Base-by-base conservation (phyloP, 2,888 invertebrate species). In the Chymomyza procnemis region DNA sequence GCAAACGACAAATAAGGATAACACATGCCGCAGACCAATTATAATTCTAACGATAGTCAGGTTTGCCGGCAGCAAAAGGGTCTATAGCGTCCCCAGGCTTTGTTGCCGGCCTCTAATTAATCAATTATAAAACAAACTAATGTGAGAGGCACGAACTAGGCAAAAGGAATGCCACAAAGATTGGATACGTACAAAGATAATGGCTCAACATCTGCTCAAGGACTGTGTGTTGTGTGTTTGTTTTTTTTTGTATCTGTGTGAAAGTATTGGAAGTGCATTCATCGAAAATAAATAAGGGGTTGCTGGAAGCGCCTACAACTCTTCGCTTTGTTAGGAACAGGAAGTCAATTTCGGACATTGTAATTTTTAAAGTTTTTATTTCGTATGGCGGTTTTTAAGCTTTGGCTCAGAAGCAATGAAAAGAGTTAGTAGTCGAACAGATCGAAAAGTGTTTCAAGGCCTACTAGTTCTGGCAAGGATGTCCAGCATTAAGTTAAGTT, bases 61-160 rank as follows among this genome's bases (percentile, higher is more conserved):
- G 66, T 61, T 60, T 66, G 41, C 67, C 46, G 63, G 61, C 55
- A 57, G 46, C 64, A 63, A 57, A n/a, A 66, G 62, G 57, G 21
- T 60, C 48, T 54, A 26, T 3, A 18, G 50, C 6, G 19, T 26
- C 6, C 26, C 1, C 4, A 6, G 6, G 26, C 6, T 26, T 18
- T 18, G n/a, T n/a, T 63, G 80, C 88, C 89, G 88, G 74, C 89
- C 88, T 89, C 83, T 88, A 89, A 89, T 89, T 89, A 89, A 89
- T 89, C 89, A 89, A 89, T 89, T 89, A 89, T 79, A 88, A 85
- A 83, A 81, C 79, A 88, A 87, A 88, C 77, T 73, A 73, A 80
- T 71, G 79, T 70, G 81, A 22, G 26, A 55, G 19, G 65, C 50
- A 34, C 14, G 56, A 46, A 30, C 16, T 26, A 9, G 47, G 57